Evolutionary conservation across 2,797 vertebrate genomes (phyloP).

Genomic region (Tapera naevia): DNA sequence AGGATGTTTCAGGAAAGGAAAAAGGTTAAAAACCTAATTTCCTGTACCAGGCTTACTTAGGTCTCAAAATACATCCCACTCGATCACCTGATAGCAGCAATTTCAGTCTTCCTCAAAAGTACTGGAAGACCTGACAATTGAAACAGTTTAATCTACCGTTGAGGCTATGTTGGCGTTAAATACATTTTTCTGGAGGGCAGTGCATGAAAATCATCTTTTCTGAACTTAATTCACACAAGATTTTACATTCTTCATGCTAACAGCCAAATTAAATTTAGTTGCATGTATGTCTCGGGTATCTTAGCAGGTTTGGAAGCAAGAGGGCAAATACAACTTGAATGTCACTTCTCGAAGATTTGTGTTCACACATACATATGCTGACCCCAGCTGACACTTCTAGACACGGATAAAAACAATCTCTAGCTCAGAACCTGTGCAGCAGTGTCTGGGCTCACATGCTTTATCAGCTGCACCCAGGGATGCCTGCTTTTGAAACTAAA

Average conservation of each 20-base stretch:
- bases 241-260: neutral
- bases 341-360: neutral
- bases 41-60: neutral
- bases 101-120: neutral
- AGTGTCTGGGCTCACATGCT: neutral
- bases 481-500: neutral
- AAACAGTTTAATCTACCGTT: neutral
- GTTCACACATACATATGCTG: neutral
- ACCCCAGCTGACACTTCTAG: neutral
- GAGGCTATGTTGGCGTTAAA: neutral
- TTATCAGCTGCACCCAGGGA: neutral
- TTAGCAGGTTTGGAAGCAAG: neutral
- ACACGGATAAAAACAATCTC: accelerated
- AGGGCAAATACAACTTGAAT: neutral
- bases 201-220: neutral
- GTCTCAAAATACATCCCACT: neutral
- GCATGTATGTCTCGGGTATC: neutral
- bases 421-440: neutral
- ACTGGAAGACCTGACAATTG: neutral
- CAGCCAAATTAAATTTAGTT: neutral
- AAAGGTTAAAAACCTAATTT: neutral
- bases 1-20: neutral
- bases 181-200: neutral
- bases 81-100: neutral
- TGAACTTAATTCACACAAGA: neutral